These are phyloP conservation scores for Polyommatus iphigenia DNA, from an alignment of 2,888 invertebrate species.

Conservation along the genomic window DNA sequence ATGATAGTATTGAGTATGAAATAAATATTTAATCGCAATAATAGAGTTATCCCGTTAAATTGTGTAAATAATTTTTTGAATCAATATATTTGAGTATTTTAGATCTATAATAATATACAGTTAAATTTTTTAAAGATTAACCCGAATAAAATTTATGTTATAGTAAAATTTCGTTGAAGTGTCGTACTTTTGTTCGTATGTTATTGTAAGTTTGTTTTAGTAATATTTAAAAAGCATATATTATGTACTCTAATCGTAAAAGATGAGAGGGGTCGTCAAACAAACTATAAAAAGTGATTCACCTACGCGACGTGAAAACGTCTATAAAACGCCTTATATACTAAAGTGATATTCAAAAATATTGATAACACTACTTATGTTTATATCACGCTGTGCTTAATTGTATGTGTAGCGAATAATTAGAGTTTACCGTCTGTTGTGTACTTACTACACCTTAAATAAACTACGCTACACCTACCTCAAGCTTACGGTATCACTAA, in stretches of 20 bases:
- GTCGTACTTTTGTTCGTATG: constrained; percentile 22
- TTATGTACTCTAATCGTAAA: not conserved
- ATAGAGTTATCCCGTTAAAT: not conserved
- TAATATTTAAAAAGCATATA: not conserved
- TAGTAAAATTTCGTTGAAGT: constrained; percentile 23
- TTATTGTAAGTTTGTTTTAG: constrained; percentile 22
- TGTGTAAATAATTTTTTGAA: constrained; percentile 24
- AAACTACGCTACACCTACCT: constrained; percentile 11
- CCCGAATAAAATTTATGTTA: constrained; percentile 28
- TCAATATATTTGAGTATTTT: not conserved
- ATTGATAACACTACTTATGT: constrained; percentile 21
- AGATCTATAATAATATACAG: constrained; percentile 16
- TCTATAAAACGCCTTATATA: constrained; percentile 4
- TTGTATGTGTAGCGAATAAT: constrained; percentile 26
- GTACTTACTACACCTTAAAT: not conserved
- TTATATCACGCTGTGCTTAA: constrained; percentile 33
- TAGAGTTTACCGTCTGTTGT: not conserved
- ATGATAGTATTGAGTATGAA: not conserved
- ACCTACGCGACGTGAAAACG: not conserved
- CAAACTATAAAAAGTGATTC: not conserved
- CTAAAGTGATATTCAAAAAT: constrained; percentile 21
- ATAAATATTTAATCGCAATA: constrained; percentile 5
- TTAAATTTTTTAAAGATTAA: constrained; percentile 25
- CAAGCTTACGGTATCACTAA: constrained; percentile 29
- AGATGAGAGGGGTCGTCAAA: not conserved